Conservation (phyloP, 2,113 vertebrate genomes). For the Pelmatolapia mariae region DNA sequence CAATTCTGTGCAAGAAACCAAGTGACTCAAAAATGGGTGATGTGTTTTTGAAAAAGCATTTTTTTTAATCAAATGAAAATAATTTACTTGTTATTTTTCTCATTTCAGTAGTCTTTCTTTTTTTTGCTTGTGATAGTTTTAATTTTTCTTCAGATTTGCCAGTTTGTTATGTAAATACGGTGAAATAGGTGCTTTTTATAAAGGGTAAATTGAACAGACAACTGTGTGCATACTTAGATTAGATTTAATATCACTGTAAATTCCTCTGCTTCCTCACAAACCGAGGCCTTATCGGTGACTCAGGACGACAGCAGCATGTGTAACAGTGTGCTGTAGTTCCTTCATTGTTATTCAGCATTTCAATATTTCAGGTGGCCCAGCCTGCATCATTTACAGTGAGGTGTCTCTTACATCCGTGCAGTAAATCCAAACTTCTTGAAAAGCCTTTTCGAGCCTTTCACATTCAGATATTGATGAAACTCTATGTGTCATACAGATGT, state of each 20-base stretch:
- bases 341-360: not conserved
- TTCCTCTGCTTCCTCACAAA: not conserved
- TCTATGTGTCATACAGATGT: not conserved
- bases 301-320: not conserved
- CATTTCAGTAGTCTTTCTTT: not conserved
- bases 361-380: not conserved
- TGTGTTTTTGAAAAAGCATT: not conserved
- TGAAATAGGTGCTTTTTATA: not conserved
- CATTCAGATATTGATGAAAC: not conserved
- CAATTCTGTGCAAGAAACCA: not conserved
- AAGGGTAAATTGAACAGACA: not conserved
- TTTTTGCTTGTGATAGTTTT: not conserved
- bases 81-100: not conserved
- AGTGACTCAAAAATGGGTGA: not conserved
- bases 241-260: not conserved
- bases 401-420: not conserved
- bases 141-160: not conserved
- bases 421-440: not conserved
- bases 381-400: not conserved
- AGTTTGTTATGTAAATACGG: not conserved
- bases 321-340: not conserved
- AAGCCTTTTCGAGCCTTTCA: not conserved
- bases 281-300: not conserved
- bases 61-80: not conserved
- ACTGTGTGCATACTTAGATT: not conserved